These are phyloP conservation scores for Pseudanteris insignis DNA, from an alignment of 2,888 invertebrate genomes.

Conservation along the genomic window DNA sequence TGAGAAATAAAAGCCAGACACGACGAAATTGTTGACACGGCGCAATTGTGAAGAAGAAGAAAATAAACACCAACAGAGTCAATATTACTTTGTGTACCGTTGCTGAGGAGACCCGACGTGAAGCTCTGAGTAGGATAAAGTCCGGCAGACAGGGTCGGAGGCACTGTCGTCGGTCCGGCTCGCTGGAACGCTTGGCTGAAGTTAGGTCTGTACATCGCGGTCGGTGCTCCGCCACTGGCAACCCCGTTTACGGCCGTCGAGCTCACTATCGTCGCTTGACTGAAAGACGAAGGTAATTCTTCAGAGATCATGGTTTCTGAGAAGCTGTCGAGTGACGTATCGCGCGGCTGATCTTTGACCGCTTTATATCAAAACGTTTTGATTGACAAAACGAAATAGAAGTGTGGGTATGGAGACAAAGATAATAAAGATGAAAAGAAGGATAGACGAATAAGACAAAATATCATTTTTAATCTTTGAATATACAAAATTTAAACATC, in stretches of 20 bases:
- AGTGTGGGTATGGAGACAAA: neutral
- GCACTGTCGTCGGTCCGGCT: slow-evolving; percentile 67
- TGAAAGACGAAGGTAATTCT: slow-evolving; percentile 58
- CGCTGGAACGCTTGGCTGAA: slow-evolving; percentile 79
- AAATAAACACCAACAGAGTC: slow-evolving; percentile 56
- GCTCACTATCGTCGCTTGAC: slow-evolving; percentile 72
- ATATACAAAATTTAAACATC: neutral
- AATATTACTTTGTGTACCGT: slow-evolving; percentile 67
- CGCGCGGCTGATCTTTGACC: slow-evolving; percentile 37
- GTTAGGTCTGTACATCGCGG: slow-evolving; percentile 77
- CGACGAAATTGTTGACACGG: slow-evolving; percentile 14
- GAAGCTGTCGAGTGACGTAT: slow-evolving; percentile 33
- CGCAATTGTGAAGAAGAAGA: slow-evolving; percentile 35
- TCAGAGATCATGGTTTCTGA: slow-evolving; percentile 24
- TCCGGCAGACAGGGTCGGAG: slow-evolving; percentile 63
- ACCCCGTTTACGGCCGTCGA: slow-evolving; percentile 65
- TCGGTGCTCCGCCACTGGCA: slow-evolving; percentile 68
- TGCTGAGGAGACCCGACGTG: slow-evolving; percentile 65
- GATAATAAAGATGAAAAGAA: neutral
- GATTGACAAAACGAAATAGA: slow-evolving; percentile 9
- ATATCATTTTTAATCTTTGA: neutral
- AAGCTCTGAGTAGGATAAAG: slow-evolving; percentile 68
- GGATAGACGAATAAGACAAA: neutral
- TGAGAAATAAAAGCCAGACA: too few species aligned
- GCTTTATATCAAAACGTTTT: slow-evolving; percentile 23